Base-by-base conservation (phyloP, 2,113 vertebrate species). In the Neodontobutis hainanensis region DNA sequence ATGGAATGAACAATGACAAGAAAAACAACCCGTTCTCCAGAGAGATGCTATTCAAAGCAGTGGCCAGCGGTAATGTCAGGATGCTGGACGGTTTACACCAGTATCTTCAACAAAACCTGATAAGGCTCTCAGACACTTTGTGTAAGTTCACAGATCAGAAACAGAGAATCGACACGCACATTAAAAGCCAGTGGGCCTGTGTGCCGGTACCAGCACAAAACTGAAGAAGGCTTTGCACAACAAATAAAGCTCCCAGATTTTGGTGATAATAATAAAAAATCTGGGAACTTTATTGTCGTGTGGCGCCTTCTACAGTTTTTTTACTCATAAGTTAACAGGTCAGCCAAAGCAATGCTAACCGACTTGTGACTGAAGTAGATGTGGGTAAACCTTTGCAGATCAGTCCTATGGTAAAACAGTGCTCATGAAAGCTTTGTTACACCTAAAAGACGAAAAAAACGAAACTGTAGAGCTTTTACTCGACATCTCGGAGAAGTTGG, bases 361-460 rank as follows among this genome's bases (percentile, higher is more conserved):
- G 19, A 27, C 61, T n/a, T 34, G 47, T 40, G 65, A 27, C 34
- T 38, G 3, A 10, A 72, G 45, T 27, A 57, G 3, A 12, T 48
- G 12, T 40, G 59, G 62, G 42, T 77, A 51, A 43, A 6, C 56
- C 49, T 38, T 73, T 78, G 11, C 51, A 98, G 97, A 97, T 85
- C 91, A 92, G 7, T 93, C 94, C 65, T 92, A 94, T 0, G 97
- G 97, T 47, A 99, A 99, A 89, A 98, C 94, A 0, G 92, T 92
- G 49, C 86, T 98, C 50, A 89, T 97, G 88, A 99, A 99, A 85
- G 97, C 95, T 14, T 93, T 99, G 87, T 90, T 99, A 77, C 97
- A 98, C 77, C 82, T 98, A 11, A 93, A 82, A 15, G 78, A 94
- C 0, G 93, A 94, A 16, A 91, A 92, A 82, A 99, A 98, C 0